Evolutionary conservation across 30 jellyfish, hydroid and myxozoan genomes (phyloP), one percentile per base, ranked within the genome.

Genomic region (Pelagia noctiluca): DNA sequence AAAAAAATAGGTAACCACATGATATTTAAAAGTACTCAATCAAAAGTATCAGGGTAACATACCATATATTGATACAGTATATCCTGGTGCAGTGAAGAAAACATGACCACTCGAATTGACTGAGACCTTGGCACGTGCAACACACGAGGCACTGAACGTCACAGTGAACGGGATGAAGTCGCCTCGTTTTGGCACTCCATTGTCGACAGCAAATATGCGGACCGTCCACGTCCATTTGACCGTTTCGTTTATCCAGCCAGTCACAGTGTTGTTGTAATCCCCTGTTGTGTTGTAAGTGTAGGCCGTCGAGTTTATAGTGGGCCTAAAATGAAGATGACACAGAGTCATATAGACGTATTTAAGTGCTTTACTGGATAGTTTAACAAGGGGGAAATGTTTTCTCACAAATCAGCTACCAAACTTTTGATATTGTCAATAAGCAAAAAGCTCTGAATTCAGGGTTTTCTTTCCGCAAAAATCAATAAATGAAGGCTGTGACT

Each of bases 121-220:
- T 0, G 69, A 32, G 2, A 90, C 82, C 52, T 78, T 83, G 25
- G 89, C 96, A 8, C 63, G 76, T 34, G 46, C 77, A 29, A 21
- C 50, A 57, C 97, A 90, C 10, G 86, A 34, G 1, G 92, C 68
- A 49, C 83, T 63, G 35, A 82, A 77, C 28, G 92, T 68, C 19
- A 90, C 62, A 28, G 68, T 77, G 60, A 90, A 63, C 25, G 92
- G 87, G 22, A 90, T 72, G 84, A 0, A 90, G 46, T 82, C 92
- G 64, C 96, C 96, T 32, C 94, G 81, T 84, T 70, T 83, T 38
- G 97, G 97, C 16, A 7, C 24, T 1, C 97, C 97, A 71, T 78
- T 78, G 72, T 90, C 97, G 19, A 83, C 83, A 5, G 97, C 97
- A 70, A 67, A 83, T 21, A 90, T 54, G 54, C 76, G 76, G 34